Conservation (phyloP, 2,888 invertebrate species). For the Drosophila dives region DNA sequence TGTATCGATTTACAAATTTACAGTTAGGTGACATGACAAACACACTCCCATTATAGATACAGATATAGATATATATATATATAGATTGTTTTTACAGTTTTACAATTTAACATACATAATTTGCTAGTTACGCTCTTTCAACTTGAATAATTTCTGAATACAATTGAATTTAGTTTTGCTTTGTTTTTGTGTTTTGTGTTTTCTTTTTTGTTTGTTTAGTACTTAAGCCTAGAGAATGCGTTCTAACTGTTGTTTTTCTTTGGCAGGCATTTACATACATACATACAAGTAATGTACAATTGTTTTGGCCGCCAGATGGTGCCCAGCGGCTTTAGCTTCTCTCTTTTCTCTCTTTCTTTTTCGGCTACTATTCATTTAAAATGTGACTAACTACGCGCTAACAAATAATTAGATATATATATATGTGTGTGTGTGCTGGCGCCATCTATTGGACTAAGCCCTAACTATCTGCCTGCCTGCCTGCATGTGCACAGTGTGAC, state of each 20-base stretch:
- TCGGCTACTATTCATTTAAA: conserved; percentile 66
- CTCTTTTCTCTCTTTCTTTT: conserved; percentile 12
- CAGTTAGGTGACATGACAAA: conserved; percentile 59
- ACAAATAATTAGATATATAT: conserved; percentile 56
- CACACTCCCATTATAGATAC: conserved; percentile 44
- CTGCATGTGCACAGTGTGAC: conserved; percentile 25
- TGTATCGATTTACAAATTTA: conserved; percentile 51
- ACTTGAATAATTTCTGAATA: conserved; percentile 33
- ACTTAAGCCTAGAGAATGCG: conserved; percentile 39
- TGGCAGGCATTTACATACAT: conserved; percentile 5
- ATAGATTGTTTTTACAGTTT: conserved; percentile 39
- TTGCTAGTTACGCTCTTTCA: conserved; percentile 47
- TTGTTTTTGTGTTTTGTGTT: conserved; percentile 4
- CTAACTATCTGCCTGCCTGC: background rate
- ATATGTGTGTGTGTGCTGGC: conserved; percentile 35
- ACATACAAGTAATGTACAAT: conserved; percentile 3
- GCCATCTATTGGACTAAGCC: conserved; percentile 42
- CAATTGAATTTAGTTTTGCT: conserved; percentile 55
- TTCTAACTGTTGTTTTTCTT: conserved; percentile 11
- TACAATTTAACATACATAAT: conserved; percentile 46
- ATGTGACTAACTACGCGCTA: conserved; percentile 80
- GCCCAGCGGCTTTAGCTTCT: conserved; percentile 40
- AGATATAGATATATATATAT: conserved; percentile 27
- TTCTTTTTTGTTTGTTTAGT: conserved; percentile 1
- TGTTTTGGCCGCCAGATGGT: conserved; percentile 43